These are phyloP conservation scores for Drosophila neotestacea DNA, from an alignment of 2,888 invertebrate genomes.

Conservation along the genomic window DNA sequence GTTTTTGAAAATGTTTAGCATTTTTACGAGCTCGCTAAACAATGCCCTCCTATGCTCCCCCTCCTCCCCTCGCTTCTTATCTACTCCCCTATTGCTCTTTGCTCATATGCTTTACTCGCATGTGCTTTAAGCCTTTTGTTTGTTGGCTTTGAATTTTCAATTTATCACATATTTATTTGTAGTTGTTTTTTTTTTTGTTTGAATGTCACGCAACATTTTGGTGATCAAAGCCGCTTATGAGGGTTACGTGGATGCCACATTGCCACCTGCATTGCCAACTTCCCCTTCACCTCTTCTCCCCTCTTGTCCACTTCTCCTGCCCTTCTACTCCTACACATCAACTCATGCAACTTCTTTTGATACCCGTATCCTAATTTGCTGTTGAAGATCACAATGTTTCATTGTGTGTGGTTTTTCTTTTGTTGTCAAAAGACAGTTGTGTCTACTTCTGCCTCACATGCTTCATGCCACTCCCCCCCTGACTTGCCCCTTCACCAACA, in stretches of 20 bases:
- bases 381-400: neutral
- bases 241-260: slow-evolving; percentile 29
- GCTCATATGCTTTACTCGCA: slow-evolving; percentile 4
- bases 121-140: slow-evolving; percentile 36
- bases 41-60: neutral
- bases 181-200: neutral
- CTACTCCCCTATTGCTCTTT: too few relatives aligned
- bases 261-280: neutral
- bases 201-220: slow-evolving; percentile 43
- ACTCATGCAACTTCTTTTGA: neutral
- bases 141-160: slow-evolving; percentile 30
- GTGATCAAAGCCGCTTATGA: slow-evolving; percentile 44
- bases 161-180: slow-evolving; percentile 7
- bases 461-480: neutral
- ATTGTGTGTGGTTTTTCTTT: slow-evolving; percentile 1
- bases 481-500: neutral
- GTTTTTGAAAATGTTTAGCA: slow-evolving; percentile 58
- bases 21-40: slow-evolving; percentile 36
- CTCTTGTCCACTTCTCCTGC: too few relatives aligned
- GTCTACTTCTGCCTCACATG: neutral
- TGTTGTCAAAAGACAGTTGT: neutral
- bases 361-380: neutral
- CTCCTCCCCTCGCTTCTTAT: neutral
- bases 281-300: neutral
- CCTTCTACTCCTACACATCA: neutral